Conservation (phyloP, 2,113 vertebrate species). For the Caracal caracal region DNA sequence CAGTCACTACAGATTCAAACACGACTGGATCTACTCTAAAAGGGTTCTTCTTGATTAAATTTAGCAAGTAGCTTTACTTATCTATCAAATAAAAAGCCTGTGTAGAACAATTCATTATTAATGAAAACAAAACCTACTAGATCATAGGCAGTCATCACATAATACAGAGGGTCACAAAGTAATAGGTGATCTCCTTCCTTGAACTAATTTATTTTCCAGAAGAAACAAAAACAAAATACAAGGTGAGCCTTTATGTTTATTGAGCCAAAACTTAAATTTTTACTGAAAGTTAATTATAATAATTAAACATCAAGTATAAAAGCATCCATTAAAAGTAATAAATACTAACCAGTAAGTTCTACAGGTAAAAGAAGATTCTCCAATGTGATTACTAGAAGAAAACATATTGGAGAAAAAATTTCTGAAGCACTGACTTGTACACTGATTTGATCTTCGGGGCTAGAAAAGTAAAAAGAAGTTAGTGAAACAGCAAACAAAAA, state of each 20-base stretch:
- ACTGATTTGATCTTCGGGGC: conserved; percentile 84
- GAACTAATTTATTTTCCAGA: conserved; percentile 1
- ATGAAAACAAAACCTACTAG: neutral
- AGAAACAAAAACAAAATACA: neutral
- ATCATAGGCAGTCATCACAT: neutral
- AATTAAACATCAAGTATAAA: conserved; percentile 28
- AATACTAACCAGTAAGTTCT: conserved; percentile 85
- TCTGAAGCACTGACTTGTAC: conserved; percentile 80
- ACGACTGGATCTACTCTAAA: neutral
- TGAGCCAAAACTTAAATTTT: conserved; percentile 48
- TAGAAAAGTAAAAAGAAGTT: conserved; percentile 77
- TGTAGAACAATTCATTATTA: neutral
- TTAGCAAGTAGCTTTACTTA: neutral
- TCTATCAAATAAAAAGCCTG: neutral
- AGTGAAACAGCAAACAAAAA: conserved; percentile 65
- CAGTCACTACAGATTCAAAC: neutral
- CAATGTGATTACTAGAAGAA: conserved; percentile 75
- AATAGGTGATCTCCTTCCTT: neutral
- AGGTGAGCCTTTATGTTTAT: neutral
- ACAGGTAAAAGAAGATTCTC: conserved; percentile 78
- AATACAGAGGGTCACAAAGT: neutral
- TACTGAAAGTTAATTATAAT: conserved; percentile 38
- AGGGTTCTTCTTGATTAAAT: neutral
- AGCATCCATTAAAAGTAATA: conserved; percentile 42
- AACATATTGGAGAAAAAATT: conserved; percentile 76